Evolutionary conservation across 2,888 invertebrate genomes (phyloP), one percentile per base, ranked within the genome.

Genomic region (Tetragonisca angustula): DNA sequence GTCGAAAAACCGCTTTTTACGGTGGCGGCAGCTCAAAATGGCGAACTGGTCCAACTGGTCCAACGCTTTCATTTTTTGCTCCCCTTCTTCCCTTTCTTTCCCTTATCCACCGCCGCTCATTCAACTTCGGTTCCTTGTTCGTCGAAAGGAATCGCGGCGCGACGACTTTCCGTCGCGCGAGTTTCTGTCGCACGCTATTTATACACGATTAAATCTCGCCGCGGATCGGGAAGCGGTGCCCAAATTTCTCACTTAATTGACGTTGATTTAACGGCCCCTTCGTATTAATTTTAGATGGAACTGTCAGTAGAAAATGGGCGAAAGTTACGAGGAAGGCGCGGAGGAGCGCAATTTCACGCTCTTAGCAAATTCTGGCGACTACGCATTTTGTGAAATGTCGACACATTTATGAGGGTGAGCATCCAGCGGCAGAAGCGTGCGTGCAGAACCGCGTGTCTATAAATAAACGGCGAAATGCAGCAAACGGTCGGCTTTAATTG

Each of bases 391-490:
- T 85, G 88, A 90, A 89, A 90, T 84, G 90, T 85, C 88, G 89
- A 89, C 89, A 90, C 89, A 84, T 89, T 89, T 89, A 86, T 83
- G 85, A 89, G 91, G 85, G 87, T 87, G 89, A 91, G 92, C 87
- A 86, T 88, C 86, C 87, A 87, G 74, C 85, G 85, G 90, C 89
- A 86, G 89, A 86, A 87, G 88, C 87, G 86, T 87, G 89, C 92
- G 89, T 89, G 91, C 91, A 4, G 91, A 92, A 92, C 91, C 89
- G 88, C 83, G 88, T 80, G 88, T 85, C 90, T 90, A 93, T 92
- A 92, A 93, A 93, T 92, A 92, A 92, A 91, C 90, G 88, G 88
- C 84, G 87, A 91, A 92, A 92, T 92, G 90, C 91, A 84, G 89
- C 90, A 90, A 90, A 90, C 87, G 88, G 87, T 87, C 86, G 87